These are phyloP conservation scores for Maconellicoccus hirsutus DNA, from an alignment of 1,140 invertebrate species.

Conservation along the genomic window DNA sequence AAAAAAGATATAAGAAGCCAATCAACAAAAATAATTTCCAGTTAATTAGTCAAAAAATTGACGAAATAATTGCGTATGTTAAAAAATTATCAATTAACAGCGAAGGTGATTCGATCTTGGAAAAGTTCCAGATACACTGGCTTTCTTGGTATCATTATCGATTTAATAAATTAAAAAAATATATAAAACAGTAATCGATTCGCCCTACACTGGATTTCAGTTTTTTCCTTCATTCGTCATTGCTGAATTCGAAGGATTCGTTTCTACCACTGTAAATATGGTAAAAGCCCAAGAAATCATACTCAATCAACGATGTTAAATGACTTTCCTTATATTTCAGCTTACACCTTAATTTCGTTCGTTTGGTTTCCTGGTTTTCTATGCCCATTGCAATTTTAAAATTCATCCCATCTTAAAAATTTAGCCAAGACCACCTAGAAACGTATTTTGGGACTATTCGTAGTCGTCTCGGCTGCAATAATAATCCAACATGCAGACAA, in stretches of 20 bases:
- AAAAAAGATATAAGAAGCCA: not conserved
- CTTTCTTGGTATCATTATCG: conserved; percentile 17
- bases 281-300: too few relatives aligned
- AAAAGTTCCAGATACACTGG: conserved; percentile 13
- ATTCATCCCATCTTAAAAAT: conserved; percentile 26
- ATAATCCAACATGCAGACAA: conserved; percentile 26
- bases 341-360: too few relatives aligned
- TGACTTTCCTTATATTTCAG: too few relatives aligned
- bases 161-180: conserved; percentile 1
- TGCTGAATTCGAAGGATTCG: too few relatives aligned
- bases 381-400: not conserved
- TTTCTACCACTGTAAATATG: too few relatives aligned
- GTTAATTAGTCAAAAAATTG: not conserved
- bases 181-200: not conserved
- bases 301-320: too few relatives aligned
- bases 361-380: too few relatives aligned
- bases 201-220: too few relatives aligned
- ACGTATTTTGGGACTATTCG: conserved; percentile 28
- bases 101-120: not conserved
- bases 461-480: conserved; percentile 26
- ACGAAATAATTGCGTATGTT: not conserved
- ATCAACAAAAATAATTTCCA: too few relatives aligned
- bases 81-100: not conserved
- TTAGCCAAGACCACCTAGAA: conserved; percentile 29
- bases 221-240: too few relatives aligned